Percentiles rank a stretch among this genome's conserved stretches.
phyloP scores from a whole-genome alignment of 2,888 invertebrate genomes.

The Drosophila demipolita region DNA sequence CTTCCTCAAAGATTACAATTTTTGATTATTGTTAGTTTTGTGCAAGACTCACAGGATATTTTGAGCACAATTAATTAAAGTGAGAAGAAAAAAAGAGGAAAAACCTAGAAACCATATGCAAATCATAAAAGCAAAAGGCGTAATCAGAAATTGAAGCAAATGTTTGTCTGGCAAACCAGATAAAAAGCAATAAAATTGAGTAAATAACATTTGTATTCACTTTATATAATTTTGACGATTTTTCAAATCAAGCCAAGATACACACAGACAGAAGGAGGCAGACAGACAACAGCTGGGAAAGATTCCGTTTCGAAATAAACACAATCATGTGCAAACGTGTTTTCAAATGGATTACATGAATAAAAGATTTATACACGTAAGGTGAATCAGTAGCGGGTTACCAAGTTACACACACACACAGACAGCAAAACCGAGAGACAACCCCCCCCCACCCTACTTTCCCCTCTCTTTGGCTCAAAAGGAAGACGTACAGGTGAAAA shows the following conservation, averaged over 20 bases:
- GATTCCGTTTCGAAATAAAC: conserved; percentile 75
- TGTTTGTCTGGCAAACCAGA: conserved; percentile 55
- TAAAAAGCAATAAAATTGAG: conserved; percentile 66
- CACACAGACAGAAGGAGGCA: conserved; percentile 11
- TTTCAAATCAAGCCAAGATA: conserved; percentile 68
- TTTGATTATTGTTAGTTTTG: conserved; percentile 9
- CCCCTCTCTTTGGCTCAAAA: background rate
- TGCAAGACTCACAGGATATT: background rate
- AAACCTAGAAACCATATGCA: conserved; percentile 9
- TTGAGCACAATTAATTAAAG: background rate
- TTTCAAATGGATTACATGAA: conserved; percentile 81
- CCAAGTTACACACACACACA: conserved; percentile 50
- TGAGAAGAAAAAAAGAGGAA: background rate
- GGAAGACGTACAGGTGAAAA: conserved; percentile 69
- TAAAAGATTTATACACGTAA: conserved; percentile 80
- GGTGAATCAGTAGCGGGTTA: conserved; percentile 80
- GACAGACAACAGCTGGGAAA: conserved; percentile 34
- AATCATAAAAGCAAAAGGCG: background rate
- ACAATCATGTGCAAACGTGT: conserved; percentile 81
- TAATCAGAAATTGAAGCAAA: conserved; percentile 42
- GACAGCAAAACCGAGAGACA: conserved; percentile 29
- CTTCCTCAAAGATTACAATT: conserved; percentile 1
- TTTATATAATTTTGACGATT: conserved; percentile 81
- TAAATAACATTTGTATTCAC: conserved; percentile 79
- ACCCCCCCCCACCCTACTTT: background rate